Percentiles rank a stretch among this genome's conserved stretches.
These are phyloP conservation scores for Charadrius vociferus DNA, from an alignment of 2,113 vertebrate genomes.

Conservation along the genomic window DNA sequence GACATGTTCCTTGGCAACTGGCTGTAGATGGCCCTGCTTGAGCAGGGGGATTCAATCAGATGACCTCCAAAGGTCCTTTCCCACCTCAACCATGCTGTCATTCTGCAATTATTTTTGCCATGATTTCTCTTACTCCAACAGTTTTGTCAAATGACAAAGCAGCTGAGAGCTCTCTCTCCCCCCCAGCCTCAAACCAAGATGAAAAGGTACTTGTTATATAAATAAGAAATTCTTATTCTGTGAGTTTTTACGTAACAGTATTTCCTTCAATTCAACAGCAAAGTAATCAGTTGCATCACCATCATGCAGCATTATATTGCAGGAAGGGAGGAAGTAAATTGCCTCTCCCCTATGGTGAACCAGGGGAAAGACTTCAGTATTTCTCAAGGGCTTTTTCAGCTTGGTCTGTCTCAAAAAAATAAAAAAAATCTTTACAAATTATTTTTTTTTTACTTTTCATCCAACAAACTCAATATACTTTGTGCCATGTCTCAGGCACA, in stretches of 20 bases:
- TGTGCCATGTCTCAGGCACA: background rate
- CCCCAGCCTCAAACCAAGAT: background rate
- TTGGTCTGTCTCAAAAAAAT: background rate
- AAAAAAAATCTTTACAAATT: background rate
- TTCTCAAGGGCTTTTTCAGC: background rate
- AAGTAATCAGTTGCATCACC: background rate
- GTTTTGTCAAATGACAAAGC: background rate
- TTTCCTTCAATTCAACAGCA: constrained; percentile 49
- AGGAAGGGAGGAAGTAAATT: constrained; percentile 21
- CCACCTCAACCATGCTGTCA: background rate
- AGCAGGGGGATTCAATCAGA: background rate
- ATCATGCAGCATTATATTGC: background rate
- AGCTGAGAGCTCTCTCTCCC: background rate
- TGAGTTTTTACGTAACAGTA: background rate
- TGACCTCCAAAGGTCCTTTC: background rate
- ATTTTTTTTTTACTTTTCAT: background rate
- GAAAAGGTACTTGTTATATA: background rate
- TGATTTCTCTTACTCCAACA: background rate
- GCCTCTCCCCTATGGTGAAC: background rate
- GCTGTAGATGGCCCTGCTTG: background rate
- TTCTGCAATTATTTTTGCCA: background rate
- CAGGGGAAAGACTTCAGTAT: background rate
- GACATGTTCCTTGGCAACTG: background rate
- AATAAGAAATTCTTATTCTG: background rate
- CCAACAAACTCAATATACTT: background rate